Base-by-base conservation (phyloP, 2,113 vertebrate genomes). In the Trogon melanurus region DNA sequence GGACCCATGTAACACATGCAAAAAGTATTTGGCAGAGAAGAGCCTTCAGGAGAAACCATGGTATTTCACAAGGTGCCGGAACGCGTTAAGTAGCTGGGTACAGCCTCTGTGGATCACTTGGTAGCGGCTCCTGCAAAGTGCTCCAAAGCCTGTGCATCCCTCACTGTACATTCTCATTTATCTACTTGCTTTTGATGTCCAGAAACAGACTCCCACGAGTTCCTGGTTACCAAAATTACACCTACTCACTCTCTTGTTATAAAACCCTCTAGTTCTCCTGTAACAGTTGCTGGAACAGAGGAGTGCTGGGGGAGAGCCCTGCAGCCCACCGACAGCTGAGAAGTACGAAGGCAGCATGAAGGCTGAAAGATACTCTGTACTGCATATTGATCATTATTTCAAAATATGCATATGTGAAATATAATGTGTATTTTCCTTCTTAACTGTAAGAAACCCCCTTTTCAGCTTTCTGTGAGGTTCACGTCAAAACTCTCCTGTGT, bases 11-110 rank as follows among this genome's bases (percentile, higher is more conserved):
- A 84, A 58, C 29, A 74, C 23, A 74, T 22, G 44, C 32, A 56
- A 69, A 96, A 93, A 88, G 23, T 50, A 81, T 84, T 60, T 91
- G 91, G 65, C 53, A 91, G 36, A 48, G 44, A 86, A 84, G 21
- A 32, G 67, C 76, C 83, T 86, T 79, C 22, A 60, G 93, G 73
- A 86, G 92, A 74, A 86, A 64, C 51, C n/a, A 16, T 7, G 22
- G 60, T 36, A 58, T 66, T 80, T 83, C 67, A 62, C 15, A 60
- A 81, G 45, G 65, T 88, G 78, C 56, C 79, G 91, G 91, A 80
- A 93, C 4, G 5, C 9, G 41, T 0, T 76, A 61, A 50, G 75
- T 22, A 51, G 69, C 72, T 81, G 72, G 69, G 65, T 78, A 47
- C 5, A 3, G 91, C 60, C 85, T 58, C 48, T 3, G 1, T 7